A percentile compares a stretch with the other conserved stretches of the same genome.
phyloP scores from a whole-genome alignment of 1,140 invertebrate genomes.

The Saccostrea echinata region DNA sequence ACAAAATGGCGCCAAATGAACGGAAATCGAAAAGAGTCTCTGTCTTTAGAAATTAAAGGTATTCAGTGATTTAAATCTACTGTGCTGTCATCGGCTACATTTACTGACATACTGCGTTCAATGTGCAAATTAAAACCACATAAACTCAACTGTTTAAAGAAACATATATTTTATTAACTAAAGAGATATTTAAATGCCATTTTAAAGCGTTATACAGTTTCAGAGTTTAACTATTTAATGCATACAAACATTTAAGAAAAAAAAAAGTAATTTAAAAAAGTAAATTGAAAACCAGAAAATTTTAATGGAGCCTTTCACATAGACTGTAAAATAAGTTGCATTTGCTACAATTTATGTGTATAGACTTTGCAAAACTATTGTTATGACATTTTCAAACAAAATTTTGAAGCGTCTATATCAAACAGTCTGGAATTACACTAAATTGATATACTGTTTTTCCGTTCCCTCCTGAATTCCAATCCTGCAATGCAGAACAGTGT shows the following conservation, averaged over 20 bases:
- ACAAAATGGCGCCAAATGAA: background rate
- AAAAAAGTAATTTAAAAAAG: background rate
- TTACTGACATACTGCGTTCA: background rate
- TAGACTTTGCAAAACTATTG: background rate
- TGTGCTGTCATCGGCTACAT: background rate
- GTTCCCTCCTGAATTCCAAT: background rate
- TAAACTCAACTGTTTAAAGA: background rate
- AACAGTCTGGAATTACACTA: slow-evolving; percentile 30
- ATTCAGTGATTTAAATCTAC: background rate
- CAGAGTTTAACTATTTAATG: background rate
- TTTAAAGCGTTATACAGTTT: background rate
- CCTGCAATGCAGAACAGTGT: slow-evolving; percentile 11
- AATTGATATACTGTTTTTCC: slow-evolving; percentile 36
- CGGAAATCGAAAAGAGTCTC: background rate
- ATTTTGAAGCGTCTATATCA: slow-evolving; percentile 16
- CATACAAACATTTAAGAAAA: background rate
- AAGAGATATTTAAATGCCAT: background rate
- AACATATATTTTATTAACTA: background rate
- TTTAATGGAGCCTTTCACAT: background rate
- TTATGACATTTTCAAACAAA: background rate
- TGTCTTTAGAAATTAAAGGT: background rate
- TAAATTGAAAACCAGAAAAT: background rate
- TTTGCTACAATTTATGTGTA: background rate
- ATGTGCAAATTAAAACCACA: background rate
- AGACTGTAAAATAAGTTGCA: no score